Conservation (phyloP, 2,113 vertebrate genomes). For the Pituophis catenifer region DNA sequence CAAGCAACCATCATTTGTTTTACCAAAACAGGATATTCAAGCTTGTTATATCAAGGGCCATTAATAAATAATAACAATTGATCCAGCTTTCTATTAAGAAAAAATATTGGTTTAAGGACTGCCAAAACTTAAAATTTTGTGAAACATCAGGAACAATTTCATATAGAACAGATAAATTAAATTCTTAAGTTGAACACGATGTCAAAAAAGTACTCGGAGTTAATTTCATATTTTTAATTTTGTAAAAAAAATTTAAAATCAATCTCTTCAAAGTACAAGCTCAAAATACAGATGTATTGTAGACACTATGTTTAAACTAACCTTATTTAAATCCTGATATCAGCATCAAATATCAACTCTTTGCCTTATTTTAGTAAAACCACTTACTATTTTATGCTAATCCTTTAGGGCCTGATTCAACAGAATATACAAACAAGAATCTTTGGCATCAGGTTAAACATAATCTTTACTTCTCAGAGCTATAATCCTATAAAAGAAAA, state of each 20-base stretch:
- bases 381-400: neutral
- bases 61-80: neutral
- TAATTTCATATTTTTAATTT: neutral
- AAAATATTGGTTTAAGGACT: neutral
- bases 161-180: neutral
- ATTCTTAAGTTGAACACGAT: neutral
- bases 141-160: neutral
- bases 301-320: neutral
- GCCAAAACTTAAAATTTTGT: neutral
- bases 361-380: slow-evolving; percentile 1
- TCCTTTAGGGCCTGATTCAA: neutral
- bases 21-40: neutral
- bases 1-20: neutral
- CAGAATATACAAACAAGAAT: neutral
- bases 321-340: slow-evolving; percentile 17
- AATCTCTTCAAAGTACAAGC: neutral
- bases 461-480: neutral
- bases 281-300: neutral
- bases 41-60: neutral
- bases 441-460: neutral
- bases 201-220: neutral
- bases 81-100: neutral
- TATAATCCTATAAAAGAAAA: neutral
- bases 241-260: neutral
- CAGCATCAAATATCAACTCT: slow-evolving; percentile 17